A percentile compares a stretch with the other conserved stretches of the same genome.
Evolutionary conservation across 2,888 invertebrate genomes (phyloP).

Genomic region (Lymantria monacha): DNA sequence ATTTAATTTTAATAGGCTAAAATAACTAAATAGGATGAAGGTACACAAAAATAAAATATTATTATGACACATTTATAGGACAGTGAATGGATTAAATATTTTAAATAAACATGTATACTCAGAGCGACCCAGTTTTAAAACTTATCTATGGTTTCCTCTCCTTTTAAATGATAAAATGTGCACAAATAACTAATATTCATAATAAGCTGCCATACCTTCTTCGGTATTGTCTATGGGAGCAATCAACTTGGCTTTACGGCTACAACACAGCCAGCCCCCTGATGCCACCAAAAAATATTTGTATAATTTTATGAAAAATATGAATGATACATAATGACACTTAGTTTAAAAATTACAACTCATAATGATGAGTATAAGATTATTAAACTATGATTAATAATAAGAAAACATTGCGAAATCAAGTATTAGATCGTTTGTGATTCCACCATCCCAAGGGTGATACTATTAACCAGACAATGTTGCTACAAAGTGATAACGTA

Average conservation of each 20-base stretch:
- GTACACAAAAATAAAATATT: too few relatives aligned
- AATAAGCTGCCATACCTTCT: conserved; percentile 50
- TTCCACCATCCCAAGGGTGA: conserved; percentile 26
- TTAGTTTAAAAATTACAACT: too few relatives aligned
- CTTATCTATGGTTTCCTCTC: neutral
- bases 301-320: neutral
- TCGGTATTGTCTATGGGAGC: conserved; percentile 50
- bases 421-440: neutral
- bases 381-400: too few relatives aligned
- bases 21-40: too few relatives aligned
- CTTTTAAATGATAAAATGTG: conserved; percentile 42
- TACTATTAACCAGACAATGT: too few relatives aligned
- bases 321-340: too few relatives aligned
- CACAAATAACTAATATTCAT: conserved; percentile 14
- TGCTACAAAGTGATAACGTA: too few relatives aligned
- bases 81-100: neutral
- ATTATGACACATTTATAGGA: neutral
- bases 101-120: conserved; percentile 7
- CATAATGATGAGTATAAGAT: too few relatives aligned
- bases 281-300: conserved; percentile 40
- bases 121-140: conserved; percentile 20
- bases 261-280: conserved; percentile 73
- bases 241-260: conserved; percentile 57
- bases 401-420: too few relatives aligned
- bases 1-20: too few relatives aligned